A percentile compares a stretch with the other conserved stretches of the same genome.
Evolutionary conservation across 2,888 invertebrate species (phyloP).

Genomic region (Drosophila percnosoma): DNA sequence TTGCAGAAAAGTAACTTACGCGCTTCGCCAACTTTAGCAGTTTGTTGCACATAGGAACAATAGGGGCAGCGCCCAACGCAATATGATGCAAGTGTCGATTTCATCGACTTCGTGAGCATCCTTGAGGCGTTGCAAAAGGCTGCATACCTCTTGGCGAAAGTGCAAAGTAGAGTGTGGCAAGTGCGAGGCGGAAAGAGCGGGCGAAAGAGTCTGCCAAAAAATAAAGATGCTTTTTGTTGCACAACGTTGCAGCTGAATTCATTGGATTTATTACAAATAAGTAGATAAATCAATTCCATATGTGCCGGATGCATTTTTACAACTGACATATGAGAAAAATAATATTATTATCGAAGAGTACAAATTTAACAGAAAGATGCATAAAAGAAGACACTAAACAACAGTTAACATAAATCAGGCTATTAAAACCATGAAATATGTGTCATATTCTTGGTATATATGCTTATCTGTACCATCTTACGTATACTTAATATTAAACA

Average conservation of each 20-base stretch:
- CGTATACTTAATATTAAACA: background rate
- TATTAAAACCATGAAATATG: background rate
- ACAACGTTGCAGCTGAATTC: background rate
- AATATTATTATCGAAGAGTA: background rate
- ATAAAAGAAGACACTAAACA: too few relatives aligned
- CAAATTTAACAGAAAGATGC: background rate
- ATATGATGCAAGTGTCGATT: slow-evolving; percentile 61
- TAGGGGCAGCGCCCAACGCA: slow-evolving; percentile 82
- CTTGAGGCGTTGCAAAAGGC: slow-evolving; percentile 84
- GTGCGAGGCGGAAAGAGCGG: background rate
- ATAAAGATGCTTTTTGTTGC: background rate
- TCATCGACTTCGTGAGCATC: slow-evolving; percentile 83
- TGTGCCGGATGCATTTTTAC: background rate
- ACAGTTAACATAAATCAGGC: background rate
- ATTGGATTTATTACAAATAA: background rate
- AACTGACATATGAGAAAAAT: background rate
- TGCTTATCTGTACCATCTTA: background rate
- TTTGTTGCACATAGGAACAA: slow-evolving; percentile 83
- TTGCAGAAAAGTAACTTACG: slow-evolving; percentile 75
- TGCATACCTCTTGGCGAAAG: slow-evolving; percentile 86
- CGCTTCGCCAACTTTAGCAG: slow-evolving; percentile 82
- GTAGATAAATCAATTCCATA: background rate
- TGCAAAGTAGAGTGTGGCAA: slow-evolving; percentile 73
- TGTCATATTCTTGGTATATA: background rate
- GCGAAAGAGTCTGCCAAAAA: background rate